A percentile compares a stretch with the other conserved stretches of the same genome.
Evolutionary conservation across 1,140 invertebrate species (phyloP).

Genomic region (Cotesia vestalis): DNA sequence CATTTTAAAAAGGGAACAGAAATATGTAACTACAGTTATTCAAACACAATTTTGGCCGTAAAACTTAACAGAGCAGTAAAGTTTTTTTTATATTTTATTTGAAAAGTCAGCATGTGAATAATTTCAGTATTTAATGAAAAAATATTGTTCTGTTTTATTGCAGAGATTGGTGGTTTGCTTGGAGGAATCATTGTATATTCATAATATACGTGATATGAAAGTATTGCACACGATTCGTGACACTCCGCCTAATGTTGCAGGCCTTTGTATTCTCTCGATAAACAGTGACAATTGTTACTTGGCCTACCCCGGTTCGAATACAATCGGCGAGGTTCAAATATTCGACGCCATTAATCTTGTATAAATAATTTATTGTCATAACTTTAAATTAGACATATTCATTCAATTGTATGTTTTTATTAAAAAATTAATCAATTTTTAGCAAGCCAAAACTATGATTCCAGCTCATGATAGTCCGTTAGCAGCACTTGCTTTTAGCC

Average conservation of each 20-base stretch:
- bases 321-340: conserved; percentile 96
- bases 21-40: conserved; percentile 98
- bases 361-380: conserved; percentile 54
- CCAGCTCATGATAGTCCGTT: conserved; percentile 96
- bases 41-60: conserved; percentile 95
- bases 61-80: conserved; percentile 94
- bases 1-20: conserved; percentile 98
- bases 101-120: conserved; percentile 17
- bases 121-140: background rate
- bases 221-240: conserved; percentile 97
- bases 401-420: background rate
- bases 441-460: conserved; percentile 96
- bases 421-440: conserved; percentile 48
- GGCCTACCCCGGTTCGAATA: conserved; percentile 95
- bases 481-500: conserved; percentile 93
- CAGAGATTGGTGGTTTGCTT: conserved; percentile 96
- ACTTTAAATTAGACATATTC: background rate
- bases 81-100: conserved; percentile 43
- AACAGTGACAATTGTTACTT: conserved; percentile 92
- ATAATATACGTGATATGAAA: conserved; percentile 99
- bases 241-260: conserved; percentile 93
- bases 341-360: conserved; percentile 97
- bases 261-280: conserved; percentile 90
- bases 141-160: conserved; percentile 46
- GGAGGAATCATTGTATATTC: conserved; percentile 97